A percentile compares a stretch with the other conserved stretches of the same genome.
These are phyloP conservation scores for Drosophila stalkeri DNA, from an alignment of 2,888 invertebrate genomes.

Conservation along the genomic window DNA sequence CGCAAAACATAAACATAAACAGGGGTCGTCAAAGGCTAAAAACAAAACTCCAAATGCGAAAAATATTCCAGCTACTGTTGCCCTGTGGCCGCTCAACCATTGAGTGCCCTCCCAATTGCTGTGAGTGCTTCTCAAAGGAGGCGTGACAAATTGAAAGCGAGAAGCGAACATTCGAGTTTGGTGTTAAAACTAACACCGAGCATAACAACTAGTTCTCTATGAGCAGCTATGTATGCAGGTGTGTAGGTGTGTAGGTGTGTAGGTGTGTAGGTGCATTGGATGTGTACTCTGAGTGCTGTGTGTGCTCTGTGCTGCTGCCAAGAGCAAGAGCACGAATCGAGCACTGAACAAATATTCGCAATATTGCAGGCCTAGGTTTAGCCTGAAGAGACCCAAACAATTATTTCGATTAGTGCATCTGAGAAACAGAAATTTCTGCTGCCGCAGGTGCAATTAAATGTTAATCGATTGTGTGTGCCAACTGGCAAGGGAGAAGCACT, in stretches of 20 bases:
- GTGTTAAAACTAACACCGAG: constrained; percentile 7
- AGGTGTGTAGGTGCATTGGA: neutral
- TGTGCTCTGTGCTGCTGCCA: constrained; percentile 23
- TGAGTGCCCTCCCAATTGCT: constrained; percentile 41
- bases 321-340: constrained; percentile 28
- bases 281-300: neutral
- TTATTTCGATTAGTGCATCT: constrained; percentile 61
- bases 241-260: constrained; percentile 2
- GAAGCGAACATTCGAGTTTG: neutral
- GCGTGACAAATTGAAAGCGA: neutral
- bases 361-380: constrained; percentile 12
- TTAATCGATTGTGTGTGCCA: constrained; percentile 73
- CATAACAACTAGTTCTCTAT: neutral
- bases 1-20: constrained; percentile 26
- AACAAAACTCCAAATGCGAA: constrained; percentile 38
- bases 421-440: constrained; percentile 39
- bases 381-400: constrained; percentile 57
- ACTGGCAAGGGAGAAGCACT: constrained; percentile 16
- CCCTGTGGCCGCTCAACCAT: constrained; percentile 47
- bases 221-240: neutral
- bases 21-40: constrained; percentile 38
- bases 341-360: constrained; percentile 37
- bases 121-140: constrained; percentile 22
- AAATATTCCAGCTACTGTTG: constrained; percentile 52
- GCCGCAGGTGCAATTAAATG: constrained; percentile 71